These are phyloP conservation scores for Eucera pruinosa DNA, from an alignment of 2,888 invertebrate genomes.

Conservation along the genomic window DNA sequence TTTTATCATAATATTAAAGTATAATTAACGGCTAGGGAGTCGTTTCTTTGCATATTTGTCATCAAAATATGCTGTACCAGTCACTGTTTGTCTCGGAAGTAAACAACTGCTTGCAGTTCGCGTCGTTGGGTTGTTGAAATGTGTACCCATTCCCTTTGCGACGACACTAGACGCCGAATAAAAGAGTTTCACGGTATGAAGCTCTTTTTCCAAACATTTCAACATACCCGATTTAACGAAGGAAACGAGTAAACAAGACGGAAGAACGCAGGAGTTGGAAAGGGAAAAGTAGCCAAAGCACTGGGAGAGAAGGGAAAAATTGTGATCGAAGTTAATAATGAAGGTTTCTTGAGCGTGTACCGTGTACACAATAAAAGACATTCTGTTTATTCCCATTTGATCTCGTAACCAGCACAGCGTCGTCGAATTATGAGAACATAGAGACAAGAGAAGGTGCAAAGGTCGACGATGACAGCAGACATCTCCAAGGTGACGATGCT, in stretches of 20 bases:
- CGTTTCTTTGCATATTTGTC: slow-evolving; percentile 30
- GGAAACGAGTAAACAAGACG: slow-evolving; percentile 19
- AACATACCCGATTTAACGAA: slow-evolving; percentile 18
- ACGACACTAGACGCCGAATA: slow-evolving; percentile 17
- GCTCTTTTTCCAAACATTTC: slow-evolving; percentile 36
- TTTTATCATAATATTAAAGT: slow-evolving; percentile 16
- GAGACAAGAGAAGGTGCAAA: slow-evolving; percentile 44
- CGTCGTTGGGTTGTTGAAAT: slow-evolving; percentile 29
- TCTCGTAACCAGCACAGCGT: slow-evolving; percentile 67
- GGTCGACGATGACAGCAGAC: slow-evolving; percentile 64
- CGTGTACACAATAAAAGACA: slow-evolving; percentile 70
- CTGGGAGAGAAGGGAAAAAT: slow-evolving; percentile 27
- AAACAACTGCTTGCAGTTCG: slow-evolving; percentile 31
- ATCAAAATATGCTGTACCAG: slow-evolving; percentile 6
- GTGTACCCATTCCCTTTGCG: slow-evolving; percentile 13
- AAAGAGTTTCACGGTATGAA: slow-evolving; percentile 33
- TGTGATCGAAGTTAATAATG: slow-evolving; percentile 71
- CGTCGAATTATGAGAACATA: slow-evolving; percentile 72
- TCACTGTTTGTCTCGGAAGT: slow-evolving; percentile 29
- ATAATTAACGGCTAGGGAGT: slow-evolving; percentile 23
- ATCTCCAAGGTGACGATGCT: slow-evolving; percentile 75
- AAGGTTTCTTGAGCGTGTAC: slow-evolving; percentile 66
- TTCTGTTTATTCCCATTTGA: slow-evolving; percentile 72
- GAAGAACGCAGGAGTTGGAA: slow-evolving; percentile 11
- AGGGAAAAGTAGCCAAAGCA: slow-evolving; percentile 13